phyloP scores from a whole-genome alignment of 2,888 invertebrate genomes.

The Temnothorax rugatulus region DNA sequence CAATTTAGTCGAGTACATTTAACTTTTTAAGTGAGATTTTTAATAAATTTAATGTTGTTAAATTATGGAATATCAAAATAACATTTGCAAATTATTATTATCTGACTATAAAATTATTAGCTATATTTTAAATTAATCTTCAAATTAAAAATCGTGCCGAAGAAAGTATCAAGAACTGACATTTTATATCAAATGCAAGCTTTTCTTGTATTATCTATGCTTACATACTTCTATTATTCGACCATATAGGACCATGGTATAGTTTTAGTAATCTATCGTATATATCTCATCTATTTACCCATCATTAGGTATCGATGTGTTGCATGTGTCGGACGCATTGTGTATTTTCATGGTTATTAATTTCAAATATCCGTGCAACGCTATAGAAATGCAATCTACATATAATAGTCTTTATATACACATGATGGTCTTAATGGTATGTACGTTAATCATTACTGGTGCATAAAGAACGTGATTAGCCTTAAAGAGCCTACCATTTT shows the following conservation, averaged over 20 bases:
- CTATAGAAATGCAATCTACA: constrained; percentile 8
- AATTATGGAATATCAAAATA: not conserved
- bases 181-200: not conserved
- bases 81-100: not conserved
- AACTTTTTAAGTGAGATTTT: not conserved
- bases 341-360: constrained; percentile 17
- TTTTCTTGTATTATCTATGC: not conserved
- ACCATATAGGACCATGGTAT: not conserved
- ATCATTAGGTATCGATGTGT: not conserved
- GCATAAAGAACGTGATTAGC: not conserved
- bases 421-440: not conserved
- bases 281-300: not conserved
- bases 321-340: not conserved
- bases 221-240: not conserved
- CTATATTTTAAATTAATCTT: not conserved
- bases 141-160: not conserved
- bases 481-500: not conserved
- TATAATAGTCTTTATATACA: not conserved
- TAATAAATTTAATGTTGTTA: not conserved
- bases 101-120: not conserved
- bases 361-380: not conserved
- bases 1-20: not conserved
- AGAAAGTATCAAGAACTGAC: not conserved
- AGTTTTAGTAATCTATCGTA: not conserved
- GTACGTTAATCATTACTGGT: constrained; percentile 1